A percentile compares a stretch with the other conserved stretches of the same genome.
phyloP scores from a whole-genome alignment of 1,140 invertebrate genomes.

The Lepidurus couesii region DNA sequence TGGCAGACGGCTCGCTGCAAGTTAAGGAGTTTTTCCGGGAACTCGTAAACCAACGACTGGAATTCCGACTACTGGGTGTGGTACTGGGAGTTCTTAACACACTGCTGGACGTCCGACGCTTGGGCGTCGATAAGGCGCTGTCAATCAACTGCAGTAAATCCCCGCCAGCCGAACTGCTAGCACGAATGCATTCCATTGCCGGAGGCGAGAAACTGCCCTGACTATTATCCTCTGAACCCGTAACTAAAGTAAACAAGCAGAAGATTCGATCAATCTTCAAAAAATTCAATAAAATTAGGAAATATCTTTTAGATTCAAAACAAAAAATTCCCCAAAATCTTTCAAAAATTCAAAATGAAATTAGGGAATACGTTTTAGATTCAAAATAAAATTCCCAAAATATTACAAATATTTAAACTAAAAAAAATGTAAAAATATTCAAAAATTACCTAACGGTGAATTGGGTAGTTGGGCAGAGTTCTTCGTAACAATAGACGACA shows the following conservation, averaged over 20 bases:
- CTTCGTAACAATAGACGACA: neutral
- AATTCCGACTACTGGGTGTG: neutral
- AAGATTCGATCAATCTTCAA: neutral
- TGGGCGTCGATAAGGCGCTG: neutral
- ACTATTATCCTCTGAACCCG: neutral
- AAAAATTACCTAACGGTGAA: neutral
- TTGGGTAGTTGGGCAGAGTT: neutral
- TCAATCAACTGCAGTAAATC: neutral
- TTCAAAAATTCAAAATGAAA: neutral
- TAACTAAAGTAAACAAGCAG: neutral
- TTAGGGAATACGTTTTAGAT: neutral
- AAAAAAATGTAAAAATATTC: neutral
- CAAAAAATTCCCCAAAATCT: neutral
- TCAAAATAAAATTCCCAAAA: neutral
- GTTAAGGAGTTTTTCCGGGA: neutral
- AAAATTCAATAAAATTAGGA: neutral
- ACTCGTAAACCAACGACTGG: neutral
- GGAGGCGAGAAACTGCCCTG: neutral
- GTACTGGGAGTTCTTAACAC: neutral
- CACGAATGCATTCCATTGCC: neutral
- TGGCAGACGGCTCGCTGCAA: neutral
- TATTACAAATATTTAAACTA: neutral
- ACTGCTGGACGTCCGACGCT: neutral
- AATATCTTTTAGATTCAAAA: neutral
- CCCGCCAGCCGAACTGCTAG: neutral